Evolutionary conservation across 2,888 invertebrate genomes (phyloP).

Genomic region (Sinopyrophorus schimmeli): DNA sequence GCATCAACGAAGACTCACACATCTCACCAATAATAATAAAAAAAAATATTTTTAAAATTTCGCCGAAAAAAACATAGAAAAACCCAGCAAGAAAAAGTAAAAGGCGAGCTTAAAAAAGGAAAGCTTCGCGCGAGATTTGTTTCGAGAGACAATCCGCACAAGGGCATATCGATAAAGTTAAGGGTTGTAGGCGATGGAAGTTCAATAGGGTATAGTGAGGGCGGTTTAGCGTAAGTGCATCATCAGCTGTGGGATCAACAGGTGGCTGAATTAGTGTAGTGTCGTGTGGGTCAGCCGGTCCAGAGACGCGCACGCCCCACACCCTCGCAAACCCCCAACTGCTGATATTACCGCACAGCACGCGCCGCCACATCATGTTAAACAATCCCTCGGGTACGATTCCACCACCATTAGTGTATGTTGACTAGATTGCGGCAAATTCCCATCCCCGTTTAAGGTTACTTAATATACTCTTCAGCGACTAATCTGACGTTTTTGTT

Average conservation of each 20-base stretch:
- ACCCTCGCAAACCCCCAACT: constrained; percentile 23
- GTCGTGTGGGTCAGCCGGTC: constrained; percentile 39
- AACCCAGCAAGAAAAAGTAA: not conserved
- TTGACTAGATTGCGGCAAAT: constrained; percentile 27
- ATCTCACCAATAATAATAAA: too few species aligned
- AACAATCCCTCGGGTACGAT: constrained; percentile 32
- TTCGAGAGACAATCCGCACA: constrained; percentile 13
- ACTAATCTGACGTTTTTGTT: too few species aligned
- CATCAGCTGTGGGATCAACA: constrained; percentile 37
- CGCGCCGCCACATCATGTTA: constrained; percentile 32
- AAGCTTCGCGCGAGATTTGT: not conserved
- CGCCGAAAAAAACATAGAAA: too few species aligned
- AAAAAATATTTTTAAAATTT: not conserved
- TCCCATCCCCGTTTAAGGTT: constrained; percentile 12
- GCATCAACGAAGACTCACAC: too few species aligned
- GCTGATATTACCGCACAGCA: constrained; percentile 30
- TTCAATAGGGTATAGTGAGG: constrained; percentile 27
- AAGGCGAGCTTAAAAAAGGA: not conserved
- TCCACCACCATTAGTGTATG: constrained; percentile 28
- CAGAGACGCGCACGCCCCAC: constrained; percentile 32
- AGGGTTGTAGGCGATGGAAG: constrained; percentile 22
- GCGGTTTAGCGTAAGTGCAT: constrained; percentile 32
- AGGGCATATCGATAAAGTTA: constrained; percentile 23
- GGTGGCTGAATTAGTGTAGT: constrained; percentile 47
- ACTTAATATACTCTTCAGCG: constrained; percentile 2